Conservation (phyloP, 1,140 invertebrate genomes). For the Drosophila pseudoananassae region DNA sequence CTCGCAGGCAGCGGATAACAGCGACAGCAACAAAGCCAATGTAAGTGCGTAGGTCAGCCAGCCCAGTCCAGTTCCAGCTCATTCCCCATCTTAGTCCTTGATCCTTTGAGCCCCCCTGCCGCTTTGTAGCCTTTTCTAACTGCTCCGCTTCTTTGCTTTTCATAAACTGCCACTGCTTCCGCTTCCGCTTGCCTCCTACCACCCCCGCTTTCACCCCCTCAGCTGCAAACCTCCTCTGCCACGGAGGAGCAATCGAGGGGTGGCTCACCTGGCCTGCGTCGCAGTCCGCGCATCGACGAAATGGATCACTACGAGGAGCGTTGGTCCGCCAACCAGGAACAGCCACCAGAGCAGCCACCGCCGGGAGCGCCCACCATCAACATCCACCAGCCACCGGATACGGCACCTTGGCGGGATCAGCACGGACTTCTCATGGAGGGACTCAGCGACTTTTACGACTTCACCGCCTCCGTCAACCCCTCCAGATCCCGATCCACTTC, state of each 20-base stretch:
- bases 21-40: conserved; percentile 69
- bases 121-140: conserved; percentile 38
- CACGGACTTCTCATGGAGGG: conserved; percentile 77
- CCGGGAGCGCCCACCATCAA: conserved; percentile 42
- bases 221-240: conserved; percentile 70
- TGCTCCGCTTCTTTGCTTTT: conserved; percentile 60
- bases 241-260: conserved; percentile 61
- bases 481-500: conserved; percentile 70
- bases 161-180: conserved; percentile 26
- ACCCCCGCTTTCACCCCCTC: conserved; percentile 7
- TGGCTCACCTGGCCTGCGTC: conserved; percentile 64
- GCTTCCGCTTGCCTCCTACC: conserved; percentile 20
- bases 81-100: background rate
- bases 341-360: conserved; percentile 4
- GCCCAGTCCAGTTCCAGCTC: background rate
- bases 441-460: conserved; percentile 81
- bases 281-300: conserved; percentile 80
- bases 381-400: conserved; percentile 60
- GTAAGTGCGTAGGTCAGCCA: conserved; percentile 57
- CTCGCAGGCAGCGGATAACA: conserved; percentile 27
- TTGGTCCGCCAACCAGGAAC: conserved; percentile 58
- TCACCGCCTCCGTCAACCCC: conserved; percentile 74
- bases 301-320: conserved; percentile 78
- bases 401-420: conserved; percentile 72
- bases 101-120: background rate